Percentiles rank a stretch among this genome's conserved stretches.
Evolutionary conservation across 1,140 invertebrate species (phyloP).

Genomic region (Agrilus planipennis): DNA sequence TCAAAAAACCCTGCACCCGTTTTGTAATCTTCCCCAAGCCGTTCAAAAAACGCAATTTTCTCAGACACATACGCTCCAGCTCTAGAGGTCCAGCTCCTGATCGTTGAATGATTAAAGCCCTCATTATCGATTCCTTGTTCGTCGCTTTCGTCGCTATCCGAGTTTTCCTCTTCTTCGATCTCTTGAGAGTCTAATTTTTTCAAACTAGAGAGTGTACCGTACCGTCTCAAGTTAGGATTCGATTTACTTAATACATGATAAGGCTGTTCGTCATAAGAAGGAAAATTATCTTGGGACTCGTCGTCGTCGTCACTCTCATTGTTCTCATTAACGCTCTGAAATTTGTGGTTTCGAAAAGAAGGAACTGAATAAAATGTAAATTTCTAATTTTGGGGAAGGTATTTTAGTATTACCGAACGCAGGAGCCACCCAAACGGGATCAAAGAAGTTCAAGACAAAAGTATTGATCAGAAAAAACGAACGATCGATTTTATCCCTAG

Average conservation of each 20-base stretch:
- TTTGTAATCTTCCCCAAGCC: constrained; percentile 44
- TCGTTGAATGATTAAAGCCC: constrained; percentile 30
- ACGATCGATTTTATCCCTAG: no score
- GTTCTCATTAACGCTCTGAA: no score
- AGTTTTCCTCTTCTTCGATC: constrained; percentile 32
- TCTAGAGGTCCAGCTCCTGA: constrained; percentile 57
- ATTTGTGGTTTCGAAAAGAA: no score
- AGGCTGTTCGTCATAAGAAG: constrained; percentile 42
- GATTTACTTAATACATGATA: constrained; percentile 39
- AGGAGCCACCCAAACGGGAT: no score
- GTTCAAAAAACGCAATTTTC: constrained; percentile 62
- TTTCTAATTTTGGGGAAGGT: no score
- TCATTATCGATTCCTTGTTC: constrained; percentile 32
- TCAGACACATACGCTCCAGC: constrained; percentile 67
- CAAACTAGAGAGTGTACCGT: constrained; percentile 66
- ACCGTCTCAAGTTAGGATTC: constrained; percentile 40
- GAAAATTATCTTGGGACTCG: constrained; percentile 42
- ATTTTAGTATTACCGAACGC: no score
- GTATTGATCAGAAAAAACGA: no score
- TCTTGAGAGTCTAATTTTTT: constrained; percentile 50
- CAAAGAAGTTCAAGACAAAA: no score
- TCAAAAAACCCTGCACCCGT: constrained; percentile 43
- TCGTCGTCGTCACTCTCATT: constrained; percentile 27
- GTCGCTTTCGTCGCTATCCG: constrained; percentile 16
- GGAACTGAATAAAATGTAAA: no score